Percentiles rank a stretch among this genome's conserved stretches.
These are phyloP conservation scores for Chymomyza amoena DNA, from an alignment of 2,888 invertebrate genomes.

Conservation along the genomic window DNA sequence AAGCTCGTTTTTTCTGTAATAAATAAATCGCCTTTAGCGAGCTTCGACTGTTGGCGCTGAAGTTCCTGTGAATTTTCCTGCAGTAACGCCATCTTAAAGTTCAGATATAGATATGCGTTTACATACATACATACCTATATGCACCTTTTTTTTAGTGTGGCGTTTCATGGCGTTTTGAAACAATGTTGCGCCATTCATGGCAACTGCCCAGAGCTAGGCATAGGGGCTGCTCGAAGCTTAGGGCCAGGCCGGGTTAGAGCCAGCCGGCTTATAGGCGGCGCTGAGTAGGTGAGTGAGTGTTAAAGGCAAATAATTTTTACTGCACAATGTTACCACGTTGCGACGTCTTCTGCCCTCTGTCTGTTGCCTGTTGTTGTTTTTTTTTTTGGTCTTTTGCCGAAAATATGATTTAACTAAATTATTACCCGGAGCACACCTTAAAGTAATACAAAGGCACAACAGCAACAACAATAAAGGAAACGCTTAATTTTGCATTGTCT, in stretches of 20 bases:
- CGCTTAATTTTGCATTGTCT: slow-evolving; percentile 75
- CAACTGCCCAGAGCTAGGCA: neutral
- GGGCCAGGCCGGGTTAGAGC: neutral
- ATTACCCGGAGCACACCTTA: slow-evolving; percentile 78
- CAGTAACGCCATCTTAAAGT: too few relatives aligned
- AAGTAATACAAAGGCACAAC: slow-evolving; percentile 74
- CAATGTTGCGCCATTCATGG: slow-evolving; percentile 60
- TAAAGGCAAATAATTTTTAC: slow-evolving; percentile 68
- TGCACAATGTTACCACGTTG: slow-evolving; percentile 39
- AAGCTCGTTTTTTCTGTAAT: too few relatives aligned
- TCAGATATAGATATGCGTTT: neutral
- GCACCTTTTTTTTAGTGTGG: neutral
- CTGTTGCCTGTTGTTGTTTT: slow-evolving; percentile 3
- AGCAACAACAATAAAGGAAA: slow-evolving; percentile 69
- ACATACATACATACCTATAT: neutral
- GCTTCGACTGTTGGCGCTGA: too few relatives aligned
- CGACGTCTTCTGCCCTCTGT: slow-evolving; percentile 10
- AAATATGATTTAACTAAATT: slow-evolving; percentile 76
- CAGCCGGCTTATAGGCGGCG: slow-evolving; percentile 54
- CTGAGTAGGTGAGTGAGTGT: slow-evolving; percentile 70
- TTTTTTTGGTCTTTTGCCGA: slow-evolving; percentile 53
- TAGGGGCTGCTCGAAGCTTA: neutral
- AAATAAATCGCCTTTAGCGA: too few relatives aligned
- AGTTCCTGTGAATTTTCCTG: too few relatives aligned
- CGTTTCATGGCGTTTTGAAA: slow-evolving; percentile 21